These are phyloP conservation scores for Agrotis ipsilon DNA, from an alignment of 2,888 invertebrate genomes.

Conservation along the genomic window DNA sequence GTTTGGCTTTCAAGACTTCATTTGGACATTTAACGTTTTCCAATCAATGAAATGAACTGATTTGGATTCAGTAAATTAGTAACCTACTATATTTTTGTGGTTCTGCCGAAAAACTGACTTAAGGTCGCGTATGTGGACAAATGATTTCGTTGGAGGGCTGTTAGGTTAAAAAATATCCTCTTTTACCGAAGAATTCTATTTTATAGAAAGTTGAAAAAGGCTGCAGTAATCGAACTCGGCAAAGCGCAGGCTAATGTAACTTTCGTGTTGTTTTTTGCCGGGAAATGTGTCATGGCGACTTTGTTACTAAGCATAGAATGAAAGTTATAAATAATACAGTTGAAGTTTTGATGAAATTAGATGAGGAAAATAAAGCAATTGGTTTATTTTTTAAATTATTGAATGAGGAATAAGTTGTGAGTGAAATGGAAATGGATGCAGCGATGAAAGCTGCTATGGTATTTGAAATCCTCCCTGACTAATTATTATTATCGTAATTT, in stretches of 20 bases:
- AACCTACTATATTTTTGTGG: constrained; percentile 5
- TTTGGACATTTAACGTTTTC: constrained; percentile 46
- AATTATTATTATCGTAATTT: constrained; percentile 26
- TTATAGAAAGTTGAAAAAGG: constrained; percentile 18
- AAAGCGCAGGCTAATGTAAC: constrained; percentile 28
- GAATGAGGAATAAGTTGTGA: neutral
- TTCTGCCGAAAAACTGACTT: constrained; percentile 7
- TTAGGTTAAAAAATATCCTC: constrained; percentile 15
- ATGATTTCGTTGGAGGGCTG: constrained; percentile 16
- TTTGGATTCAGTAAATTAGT: constrained; percentile 28
- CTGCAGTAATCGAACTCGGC: constrained; percentile 19
- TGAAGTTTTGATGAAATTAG: constrained; percentile 2
- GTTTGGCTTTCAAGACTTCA: constrained; percentile 47
- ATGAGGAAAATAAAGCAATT: neutral
- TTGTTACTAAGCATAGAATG: neutral
- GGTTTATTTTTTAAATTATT: neutral
- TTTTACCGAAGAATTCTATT: constrained; percentile 12
- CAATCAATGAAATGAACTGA: constrained; percentile 33
- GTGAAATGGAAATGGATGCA: neutral
- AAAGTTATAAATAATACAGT: constrained; percentile 22
- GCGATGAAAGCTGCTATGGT: neutral
- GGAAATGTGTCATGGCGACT: constrained; percentile 25
- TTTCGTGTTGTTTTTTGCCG: constrained; percentile 35
- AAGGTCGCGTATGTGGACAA: constrained; percentile 7
- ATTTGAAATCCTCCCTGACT: neutral